These are phyloP conservation scores for Drosophila orosa DNA, from an alignment of 1,140 invertebrate genomes.

Conservation along the genomic window DNA sequence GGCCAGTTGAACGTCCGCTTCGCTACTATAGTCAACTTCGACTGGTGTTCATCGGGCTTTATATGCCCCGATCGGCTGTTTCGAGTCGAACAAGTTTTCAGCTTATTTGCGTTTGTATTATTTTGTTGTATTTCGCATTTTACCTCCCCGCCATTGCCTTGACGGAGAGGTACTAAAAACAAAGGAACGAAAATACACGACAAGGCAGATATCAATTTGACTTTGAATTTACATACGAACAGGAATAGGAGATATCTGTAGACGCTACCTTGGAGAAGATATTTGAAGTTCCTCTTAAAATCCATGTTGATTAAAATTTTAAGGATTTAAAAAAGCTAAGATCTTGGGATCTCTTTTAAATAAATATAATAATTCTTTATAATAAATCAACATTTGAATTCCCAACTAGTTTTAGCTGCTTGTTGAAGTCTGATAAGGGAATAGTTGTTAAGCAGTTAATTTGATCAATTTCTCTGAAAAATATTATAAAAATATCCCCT, in stretches of 20 bases:
- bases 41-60: constrained; percentile 66
- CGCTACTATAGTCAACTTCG: constrained; percentile 50
- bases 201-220: constrained; percentile 59
- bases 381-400: too few species aligned
- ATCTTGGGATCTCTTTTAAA: background rate
- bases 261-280: constrained; percentile 21
- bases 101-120: constrained; percentile 45
- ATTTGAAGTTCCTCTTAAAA: background rate
- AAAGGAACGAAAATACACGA: constrained; percentile 37
- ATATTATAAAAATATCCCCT: background rate
- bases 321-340: background rate
- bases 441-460: too few species aligned
- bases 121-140: constrained; percentile 33
- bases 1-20: constrained; percentile 64
- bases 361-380: background rate
- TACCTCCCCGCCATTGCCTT: constrained; percentile 51
- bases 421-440: background rate
- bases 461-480: background rate
- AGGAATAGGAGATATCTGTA: constrained; percentile 25
- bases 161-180: constrained; percentile 54
- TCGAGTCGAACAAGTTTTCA: constrained; percentile 65
- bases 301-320: background rate
- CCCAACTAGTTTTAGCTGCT: background rate
- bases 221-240: constrained; percentile 53
- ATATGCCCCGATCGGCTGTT: constrained; percentile 63